Conservation (phyloP, 2,113 vertebrate genomes). For the Butastur rufipennis region DNA sequence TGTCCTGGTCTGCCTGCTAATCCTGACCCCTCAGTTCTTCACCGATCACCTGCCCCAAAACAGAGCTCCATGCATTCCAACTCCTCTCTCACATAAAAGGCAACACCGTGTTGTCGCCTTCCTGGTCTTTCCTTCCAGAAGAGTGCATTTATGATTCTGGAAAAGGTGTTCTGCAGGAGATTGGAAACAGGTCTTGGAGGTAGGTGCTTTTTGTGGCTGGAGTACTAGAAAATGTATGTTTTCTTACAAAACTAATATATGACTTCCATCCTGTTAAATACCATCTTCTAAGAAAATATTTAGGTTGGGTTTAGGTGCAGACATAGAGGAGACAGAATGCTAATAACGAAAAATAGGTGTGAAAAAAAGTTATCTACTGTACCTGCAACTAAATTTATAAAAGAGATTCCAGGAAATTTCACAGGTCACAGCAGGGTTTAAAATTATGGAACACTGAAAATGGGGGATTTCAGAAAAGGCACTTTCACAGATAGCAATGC, state of each 20-base stretch:
- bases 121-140: neutral
- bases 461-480: neutral
- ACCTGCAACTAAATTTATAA: slow-evolving; percentile 50
- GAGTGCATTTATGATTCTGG: neutral
- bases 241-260: slow-evolving; percentile 57
- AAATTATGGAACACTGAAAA: neutral
- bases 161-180: neutral
- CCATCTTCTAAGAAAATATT: slow-evolving; percentile 64
- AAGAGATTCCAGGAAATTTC: slow-evolving; percentile 33
- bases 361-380: slow-evolving; percentile 28
- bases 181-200: slow-evolving; percentile 16
- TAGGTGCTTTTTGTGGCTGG: slow-evolving; percentile 38
- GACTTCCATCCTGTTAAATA: slow-evolving; percentile 64
- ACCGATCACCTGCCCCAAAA: neutral
- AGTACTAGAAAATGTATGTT: slow-evolving; percentile 56
- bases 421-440: slow-evolving; percentile 16
- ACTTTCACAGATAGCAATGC: slow-evolving; percentile 12
- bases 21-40: neutral
- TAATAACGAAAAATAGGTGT: slow-evolving; percentile 54
- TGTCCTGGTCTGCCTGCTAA: neutral
- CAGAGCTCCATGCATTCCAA: neutral
- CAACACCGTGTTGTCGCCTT: neutral
- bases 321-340: slow-evolving; percentile 50
- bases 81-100: neutral
- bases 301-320: slow-evolving; percentile 63